Evolutionary conservation across 2,113 vertebrate genomes (phyloP).

Genomic region (Meriones unguiculatus): DNA sequence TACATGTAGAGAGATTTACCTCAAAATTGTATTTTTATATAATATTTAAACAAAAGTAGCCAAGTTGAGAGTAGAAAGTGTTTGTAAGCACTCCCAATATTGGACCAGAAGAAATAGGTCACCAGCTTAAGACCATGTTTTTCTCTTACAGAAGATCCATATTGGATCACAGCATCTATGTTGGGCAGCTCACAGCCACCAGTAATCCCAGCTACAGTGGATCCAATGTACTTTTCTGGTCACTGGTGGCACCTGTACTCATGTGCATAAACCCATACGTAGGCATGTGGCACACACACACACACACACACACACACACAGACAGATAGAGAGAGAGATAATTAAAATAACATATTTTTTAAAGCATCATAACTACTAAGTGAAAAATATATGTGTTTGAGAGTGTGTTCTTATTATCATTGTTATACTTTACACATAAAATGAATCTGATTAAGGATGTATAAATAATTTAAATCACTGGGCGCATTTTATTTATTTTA

Average conservation of each 20-base stretch:
- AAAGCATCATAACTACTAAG: background rate
- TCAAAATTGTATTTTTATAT: conserved; percentile 7
- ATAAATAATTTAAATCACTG: conserved; percentile 15
- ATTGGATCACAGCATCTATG: background rate
- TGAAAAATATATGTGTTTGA: background rate
- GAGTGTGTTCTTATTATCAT: background rate
- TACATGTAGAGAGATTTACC: background rate
- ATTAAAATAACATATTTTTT: background rate
- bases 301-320: background rate
- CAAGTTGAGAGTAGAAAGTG: conserved; percentile 1
- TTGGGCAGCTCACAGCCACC: background rate
- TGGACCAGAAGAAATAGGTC: background rate
- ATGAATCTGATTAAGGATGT: background rate
- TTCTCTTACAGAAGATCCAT: background rate
- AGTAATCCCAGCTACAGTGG: background rate
- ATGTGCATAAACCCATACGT: background rate
- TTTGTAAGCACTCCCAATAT: background rate
- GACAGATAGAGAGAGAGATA: background rate
- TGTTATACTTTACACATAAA: background rate
- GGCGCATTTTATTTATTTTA: conserved; percentile 25
- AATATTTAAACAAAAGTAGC: background rate
- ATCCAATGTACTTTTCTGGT: background rate
- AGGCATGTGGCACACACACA: background rate
- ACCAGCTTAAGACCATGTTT: background rate
- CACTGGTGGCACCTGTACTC: background rate